Base-by-base conservation (phyloP, 2,888 invertebrate genomes). In the Sicus ferrugineus region DNA sequence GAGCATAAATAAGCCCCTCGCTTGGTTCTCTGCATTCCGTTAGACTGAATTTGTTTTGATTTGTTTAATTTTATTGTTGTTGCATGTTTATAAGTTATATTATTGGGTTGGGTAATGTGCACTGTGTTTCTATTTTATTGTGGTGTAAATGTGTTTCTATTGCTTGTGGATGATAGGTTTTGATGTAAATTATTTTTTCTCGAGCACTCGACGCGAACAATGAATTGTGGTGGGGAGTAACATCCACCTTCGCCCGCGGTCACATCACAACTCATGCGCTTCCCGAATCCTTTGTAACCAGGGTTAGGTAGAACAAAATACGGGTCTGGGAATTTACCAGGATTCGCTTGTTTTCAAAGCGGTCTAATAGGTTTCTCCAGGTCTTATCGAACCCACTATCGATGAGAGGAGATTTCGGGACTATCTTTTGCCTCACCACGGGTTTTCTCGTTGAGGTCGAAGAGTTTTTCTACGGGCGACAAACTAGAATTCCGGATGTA, bases 311-410 rank as follows among this genome's bases (percentile, higher is more conserved):
- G 6, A 54, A 28, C 2, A 28, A 26, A 7, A 16, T 54, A 2
- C 54, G 54, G 16, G 28, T 26, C 14, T 54, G 54, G 11, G 16
- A 5, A 3, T 54, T 54, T 14, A 54, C 26, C 0, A 34, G 31
- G 0, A 34, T n/a, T 4, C 34, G 31, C 5, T 34, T 34, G 21
- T 34, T 58, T 4, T 61, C 34, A 19, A 38, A 61, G 6, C 61
- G 61, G 23, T 61, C 61, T n/a, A n/a, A n/a, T n/a, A 21, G 42
- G 6, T 61, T 61, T 11, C 28, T 19, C 42, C 61, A 61, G 3
- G 61, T 23, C 16, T 61, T 19, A 38, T 19, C 14, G 19, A 61
- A 59, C 2, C 54, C 54, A 7, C 14, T 28, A 9, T 54, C 54
- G 14, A 26, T 28, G 14, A 54, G 54, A 16, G 2, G 54, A 5